Evolutionary conservation across 2,888 invertebrate genomes (phyloP), one percentile per base, ranked within the genome.

Genomic region (Nemotelus pantherinus): DNA sequence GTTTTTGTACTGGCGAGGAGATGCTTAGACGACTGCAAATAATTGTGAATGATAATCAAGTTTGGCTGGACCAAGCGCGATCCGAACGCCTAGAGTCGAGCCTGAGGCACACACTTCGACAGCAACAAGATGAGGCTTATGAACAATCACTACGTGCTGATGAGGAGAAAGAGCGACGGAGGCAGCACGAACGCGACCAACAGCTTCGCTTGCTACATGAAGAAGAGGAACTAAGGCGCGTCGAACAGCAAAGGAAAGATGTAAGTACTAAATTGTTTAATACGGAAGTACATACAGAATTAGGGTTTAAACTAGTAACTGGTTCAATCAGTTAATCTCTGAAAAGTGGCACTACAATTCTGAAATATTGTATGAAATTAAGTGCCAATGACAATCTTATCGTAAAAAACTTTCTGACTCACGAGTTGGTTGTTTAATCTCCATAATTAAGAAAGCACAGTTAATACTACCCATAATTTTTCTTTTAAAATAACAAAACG

Each of bases 111-210:
- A 93, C 94, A 0, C 88, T 98, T 71, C 90, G 98, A 50, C 93
- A 93, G 74, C 93, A 97, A 81, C 98, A 99, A 85, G 98, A 99
- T 87, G 94, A 94, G 85, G 98, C 98, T 0, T 99, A 97, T 85
- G 91, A 94, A 85, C 95, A 95, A 86, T 97, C 97, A 3, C 88
- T 98, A 58, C 90, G 92, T 58, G 96, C 96, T 0, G 98, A 99
- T 87, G 97, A 97, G 86, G 97, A 97, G 86, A 98, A 98, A 88
- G 98, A 98, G 86, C 90, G 94, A 0, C 89, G 89, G 70, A 90
- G 92, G 55, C 90, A 90, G 81, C 90, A 91, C 80, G 91, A 91
- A 81, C 86, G 88, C 2, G 88, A 89, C 79, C 91, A 89, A 39
- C 87, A 87, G 6, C 89, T 88, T 58, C 87, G 88, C 81, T 86